Percentiles rank a stretch among this genome's conserved stretches.
Evolutionary conservation across 1,140 invertebrate species (phyloP).

Genomic region (Ips typographus): DNA sequence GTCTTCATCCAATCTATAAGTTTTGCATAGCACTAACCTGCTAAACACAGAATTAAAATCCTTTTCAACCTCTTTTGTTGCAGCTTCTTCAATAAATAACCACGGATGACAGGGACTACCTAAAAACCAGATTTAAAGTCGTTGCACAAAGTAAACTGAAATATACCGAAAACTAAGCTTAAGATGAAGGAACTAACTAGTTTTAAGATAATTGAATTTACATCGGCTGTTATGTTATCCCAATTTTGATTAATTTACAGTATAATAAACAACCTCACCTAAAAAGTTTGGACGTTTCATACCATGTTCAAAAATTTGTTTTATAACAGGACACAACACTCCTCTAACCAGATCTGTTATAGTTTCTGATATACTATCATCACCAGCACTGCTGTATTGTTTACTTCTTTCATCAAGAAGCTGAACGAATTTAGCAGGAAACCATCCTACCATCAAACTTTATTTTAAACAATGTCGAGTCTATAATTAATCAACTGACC

Average conservation of each 20-base stretch:
- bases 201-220: too few species aligned
- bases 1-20: conserved; percentile 97
- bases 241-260: neutral
- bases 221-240: too few species aligned
- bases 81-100: conserved; percentile 98
- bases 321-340: conserved; percentile 89
- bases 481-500: conserved; percentile 54
- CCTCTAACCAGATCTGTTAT: conserved; percentile 96
- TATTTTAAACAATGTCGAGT: neutral
- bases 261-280: conserved; percentile 46
- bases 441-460: conserved; percentile 73
- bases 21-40: conserved; percentile 95
- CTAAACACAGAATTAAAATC: conserved; percentile 99
- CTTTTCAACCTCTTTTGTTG: conserved; percentile 93
- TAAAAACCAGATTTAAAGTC: conserved; percentile 36
- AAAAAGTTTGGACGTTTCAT: conserved; percentile 86
- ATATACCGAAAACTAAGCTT: too few species aligned
- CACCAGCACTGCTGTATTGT: conserved; percentile 93
- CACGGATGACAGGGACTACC: conserved; percentile 96
- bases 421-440: conserved; percentile 98
- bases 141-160: too few species aligned
- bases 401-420: conserved; percentile 96
- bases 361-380: conserved; percentile 94
- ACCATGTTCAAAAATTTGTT: conserved; percentile 94
- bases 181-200: too few species aligned